These are phyloP conservation scores for Saguinus imperator DNA, from an alignment of 2,113 vertebrate species.

Conservation along the genomic window DNA sequence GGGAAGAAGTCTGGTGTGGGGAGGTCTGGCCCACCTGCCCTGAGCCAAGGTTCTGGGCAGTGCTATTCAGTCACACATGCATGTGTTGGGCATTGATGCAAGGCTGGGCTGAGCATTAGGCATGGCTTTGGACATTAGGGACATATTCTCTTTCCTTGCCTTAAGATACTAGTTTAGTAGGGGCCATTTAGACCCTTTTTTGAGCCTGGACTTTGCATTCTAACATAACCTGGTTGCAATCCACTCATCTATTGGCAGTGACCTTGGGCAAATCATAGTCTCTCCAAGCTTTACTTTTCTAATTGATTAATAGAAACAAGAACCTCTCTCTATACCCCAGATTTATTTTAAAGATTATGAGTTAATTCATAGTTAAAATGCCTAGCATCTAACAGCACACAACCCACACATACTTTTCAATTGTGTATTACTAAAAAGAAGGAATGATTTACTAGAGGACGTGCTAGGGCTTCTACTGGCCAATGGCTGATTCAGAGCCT, in stretches of 20 bases:
- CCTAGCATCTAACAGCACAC: background rate
- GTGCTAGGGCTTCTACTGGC: background rate
- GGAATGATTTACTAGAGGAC: constrained; percentile 48
- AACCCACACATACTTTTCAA: background rate
- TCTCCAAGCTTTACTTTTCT: constrained; percentile 3
- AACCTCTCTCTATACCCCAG: background rate
- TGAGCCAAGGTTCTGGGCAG: background rate
- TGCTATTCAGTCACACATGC: background rate
- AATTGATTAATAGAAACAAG: background rate
- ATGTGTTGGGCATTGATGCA: background rate
- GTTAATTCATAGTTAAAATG: constrained; percentile 2
- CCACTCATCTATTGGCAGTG: background rate
- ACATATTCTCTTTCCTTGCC: background rate
- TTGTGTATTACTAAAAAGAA: constrained; percentile 25
- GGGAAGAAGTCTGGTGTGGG: background rate
- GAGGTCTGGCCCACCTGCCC: background rate
- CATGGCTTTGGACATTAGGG: background rate
- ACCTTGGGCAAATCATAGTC: background rate
- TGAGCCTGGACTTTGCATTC: background rate
- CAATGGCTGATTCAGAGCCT: background rate
- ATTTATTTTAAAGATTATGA: constrained; percentile 1
- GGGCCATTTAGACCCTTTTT: background rate
- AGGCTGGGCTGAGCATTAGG: background rate
- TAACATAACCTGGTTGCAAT: background rate
- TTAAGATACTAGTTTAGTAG: background rate